phyloP scores from a whole-genome alignment of 2,113 vertebrate species.

The Diglossa brunneiventris region DNA sequence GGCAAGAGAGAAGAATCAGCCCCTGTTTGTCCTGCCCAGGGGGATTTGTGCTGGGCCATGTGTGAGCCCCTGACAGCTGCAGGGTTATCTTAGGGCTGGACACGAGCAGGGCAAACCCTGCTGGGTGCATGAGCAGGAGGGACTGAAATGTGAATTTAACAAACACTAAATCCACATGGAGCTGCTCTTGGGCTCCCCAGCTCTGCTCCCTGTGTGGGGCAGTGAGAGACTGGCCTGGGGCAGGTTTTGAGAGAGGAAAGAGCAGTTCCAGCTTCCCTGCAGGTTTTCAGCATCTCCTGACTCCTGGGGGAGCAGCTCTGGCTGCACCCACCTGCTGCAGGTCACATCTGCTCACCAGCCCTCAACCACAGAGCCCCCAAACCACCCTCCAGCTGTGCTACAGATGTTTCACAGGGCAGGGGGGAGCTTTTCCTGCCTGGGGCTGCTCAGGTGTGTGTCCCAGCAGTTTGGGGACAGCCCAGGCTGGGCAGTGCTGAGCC shows the following conservation, averaged over 20 bases:
- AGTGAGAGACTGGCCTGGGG: accelerated
- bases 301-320: neutral
- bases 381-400: neutral
- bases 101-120: neutral
- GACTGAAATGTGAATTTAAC: neutral
- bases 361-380: neutral
- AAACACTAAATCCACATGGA: neutral
- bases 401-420: neutral
- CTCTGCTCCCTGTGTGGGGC: neutral
- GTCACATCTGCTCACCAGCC: neutral
- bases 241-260: neutral
- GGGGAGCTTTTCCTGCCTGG: neutral
- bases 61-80: neutral
- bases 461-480: neutral
- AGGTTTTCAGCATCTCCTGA: neutral
- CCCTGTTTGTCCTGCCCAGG: neutral
- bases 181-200: neutral
- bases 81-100: neutral
- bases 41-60: neutral
- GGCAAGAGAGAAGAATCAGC: neutral
- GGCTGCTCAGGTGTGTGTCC: neutral
- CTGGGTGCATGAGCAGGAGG: neutral
- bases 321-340: accelerated
- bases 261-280: neutral
- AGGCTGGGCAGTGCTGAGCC: neutral